These are phyloP conservation scores for Caenorhabditis brenneri DNA, from an alignment of 1,140 invertebrate genomes.

Conservation along the genomic window DNA sequence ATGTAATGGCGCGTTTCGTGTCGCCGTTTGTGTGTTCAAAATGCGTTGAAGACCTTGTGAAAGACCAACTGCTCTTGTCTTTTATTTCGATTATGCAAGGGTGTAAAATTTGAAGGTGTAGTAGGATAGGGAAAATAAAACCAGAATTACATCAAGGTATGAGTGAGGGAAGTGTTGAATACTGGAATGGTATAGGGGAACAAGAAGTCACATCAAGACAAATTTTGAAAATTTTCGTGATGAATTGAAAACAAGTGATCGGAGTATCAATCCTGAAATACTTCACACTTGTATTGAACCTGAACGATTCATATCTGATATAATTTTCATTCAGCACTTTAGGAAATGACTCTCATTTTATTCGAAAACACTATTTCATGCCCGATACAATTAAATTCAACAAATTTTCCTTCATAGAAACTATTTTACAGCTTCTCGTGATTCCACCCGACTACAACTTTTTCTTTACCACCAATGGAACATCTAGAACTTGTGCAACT, in stretches of 20 bases:
- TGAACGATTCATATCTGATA: too few relatives aligned
- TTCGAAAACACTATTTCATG: too few relatives aligned
- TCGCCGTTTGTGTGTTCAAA: conserved; percentile 33
- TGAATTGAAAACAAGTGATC: neutral
- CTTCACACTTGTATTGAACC: too few relatives aligned
- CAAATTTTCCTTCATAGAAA: neutral
- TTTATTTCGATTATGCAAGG: conserved; percentile 38
- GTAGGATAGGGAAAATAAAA: neutral
- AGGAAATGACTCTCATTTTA: too few relatives aligned
- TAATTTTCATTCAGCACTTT: too few relatives aligned
- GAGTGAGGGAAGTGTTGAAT: too few relatives aligned
- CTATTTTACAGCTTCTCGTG: neutral
- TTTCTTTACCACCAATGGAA: neutral
- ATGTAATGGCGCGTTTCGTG: conserved; percentile 40
- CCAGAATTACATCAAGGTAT: neutral
- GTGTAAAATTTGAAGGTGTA: conserved; percentile 36
- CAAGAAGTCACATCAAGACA: too few relatives aligned
- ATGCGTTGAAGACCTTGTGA: conserved; percentile 35
- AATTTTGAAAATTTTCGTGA: too few relatives aligned
- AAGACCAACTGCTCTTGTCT: conserved; percentile 40
- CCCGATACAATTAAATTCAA: neutral
- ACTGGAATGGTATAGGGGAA: too few relatives aligned
- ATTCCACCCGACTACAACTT: conserved; percentile 11
- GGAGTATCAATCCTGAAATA: too few relatives aligned
- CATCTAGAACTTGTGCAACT: neutral